These are phyloP conservation scores for Ectropis grisescens DNA, from an alignment of 1,140 invertebrate genomes.

Conservation along the genomic window DNA sequence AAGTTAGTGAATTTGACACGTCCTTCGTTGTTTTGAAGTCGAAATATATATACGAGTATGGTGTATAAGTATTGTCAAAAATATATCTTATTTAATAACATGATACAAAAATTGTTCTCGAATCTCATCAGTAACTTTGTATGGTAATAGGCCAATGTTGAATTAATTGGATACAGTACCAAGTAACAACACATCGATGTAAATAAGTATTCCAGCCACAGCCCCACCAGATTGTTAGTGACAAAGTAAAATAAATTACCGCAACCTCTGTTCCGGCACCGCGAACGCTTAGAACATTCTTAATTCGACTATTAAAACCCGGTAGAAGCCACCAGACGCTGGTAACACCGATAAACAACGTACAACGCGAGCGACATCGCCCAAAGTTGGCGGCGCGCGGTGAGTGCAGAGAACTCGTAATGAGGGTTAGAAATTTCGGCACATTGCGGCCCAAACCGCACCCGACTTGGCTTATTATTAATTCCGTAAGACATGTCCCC, in stretches of 20 bases:
- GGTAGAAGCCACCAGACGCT: constrained; percentile 44
- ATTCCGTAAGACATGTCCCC: constrained; percentile 68
- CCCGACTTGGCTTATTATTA: constrained; percentile 68
- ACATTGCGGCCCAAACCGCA: constrained; percentile 61
- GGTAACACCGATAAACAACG: constrained; percentile 60
- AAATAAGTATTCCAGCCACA: no score
- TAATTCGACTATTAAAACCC: constrained; percentile 60
- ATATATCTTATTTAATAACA: no score
- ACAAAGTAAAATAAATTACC: constrained; percentile 18
- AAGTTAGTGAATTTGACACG: no score
- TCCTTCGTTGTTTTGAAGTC: no score
- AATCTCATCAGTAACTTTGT: no score
- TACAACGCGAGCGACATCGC: constrained; percentile 51
- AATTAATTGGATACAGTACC: no score
- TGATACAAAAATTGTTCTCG: no score
- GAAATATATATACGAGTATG: no score
- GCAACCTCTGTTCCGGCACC: constrained; percentile 11
- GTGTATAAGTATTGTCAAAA: no score
- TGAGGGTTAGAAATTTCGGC: constrained; percentile 66
- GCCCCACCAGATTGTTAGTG: no score
- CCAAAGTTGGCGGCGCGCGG: constrained; percentile 51
- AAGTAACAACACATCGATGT: no score
- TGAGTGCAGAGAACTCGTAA: constrained; percentile 63
- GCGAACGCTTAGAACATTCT: constrained; percentile 36
- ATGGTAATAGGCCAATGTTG: no score